Base-by-base conservation (phyloP, 2,797 vertebrate species). In the Peromyscus nudipes region DNA sequence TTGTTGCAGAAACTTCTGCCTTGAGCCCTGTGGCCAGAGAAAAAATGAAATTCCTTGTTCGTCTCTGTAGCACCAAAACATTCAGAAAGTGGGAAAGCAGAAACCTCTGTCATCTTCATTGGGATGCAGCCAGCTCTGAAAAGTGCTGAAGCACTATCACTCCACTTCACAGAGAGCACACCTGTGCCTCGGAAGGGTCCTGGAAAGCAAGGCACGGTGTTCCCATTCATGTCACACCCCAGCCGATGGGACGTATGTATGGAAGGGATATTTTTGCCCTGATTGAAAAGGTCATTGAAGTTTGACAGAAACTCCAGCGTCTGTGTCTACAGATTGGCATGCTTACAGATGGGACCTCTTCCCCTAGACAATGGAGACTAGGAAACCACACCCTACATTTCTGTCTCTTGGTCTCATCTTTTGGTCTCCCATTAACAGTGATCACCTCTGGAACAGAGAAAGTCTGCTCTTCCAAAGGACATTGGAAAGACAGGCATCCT, bases 381-480 rank as follows among this genome's bases (percentile, higher is more conserved):
- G 79, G 86, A 94, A 89, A 92, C 9, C 40, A 11, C 16, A 89
- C 17, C 73, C 46, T 31, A 40, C 1, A 12, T 91, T 96, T 34
- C 49, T 90, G 76, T 93, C 88, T 52, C 80, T 71, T 75, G 31
- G 83, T 96, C 92, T 96, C 71, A 82, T 93, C 79, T 89, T 92
- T 2, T 69, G 79, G 90, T 79, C 0, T 2, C 91, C 86, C 55
- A 85, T 95, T 95, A 96, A 92, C 76, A 92, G 69, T 27, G 80
- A 94, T 64, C 2, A 10, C 11, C 89, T 95, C 96, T 97, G 95
- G 82, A 96, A 89, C 81, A 57, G 21, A 96, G 93, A 81, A 80
- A 81, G 57, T 95, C 93, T 95, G 69, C 95, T 96, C 95, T 82
- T 96, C 93, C 89, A 97, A 92, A 97, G 40, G 82, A 95, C 71